Conservation (phyloP, 1,140 invertebrate species). For the Monomorium pharaonis region DNA sequence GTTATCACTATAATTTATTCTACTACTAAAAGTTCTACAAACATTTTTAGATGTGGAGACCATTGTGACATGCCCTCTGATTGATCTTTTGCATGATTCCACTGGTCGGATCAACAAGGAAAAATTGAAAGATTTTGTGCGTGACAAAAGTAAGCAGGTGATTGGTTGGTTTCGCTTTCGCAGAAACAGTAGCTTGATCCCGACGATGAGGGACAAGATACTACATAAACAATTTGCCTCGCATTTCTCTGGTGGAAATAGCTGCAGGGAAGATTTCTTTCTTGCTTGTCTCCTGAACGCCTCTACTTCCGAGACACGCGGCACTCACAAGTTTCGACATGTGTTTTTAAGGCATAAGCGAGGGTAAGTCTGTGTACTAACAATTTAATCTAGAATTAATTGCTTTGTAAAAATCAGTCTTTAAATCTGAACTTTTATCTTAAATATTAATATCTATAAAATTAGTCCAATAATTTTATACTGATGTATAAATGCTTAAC, state of each 20-base stretch:
- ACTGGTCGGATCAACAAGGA: slow-evolving; percentile 86
- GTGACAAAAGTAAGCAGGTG: slow-evolving; percentile 85
- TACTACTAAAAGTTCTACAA: not conserved
- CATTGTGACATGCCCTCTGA: slow-evolving; percentile 85
- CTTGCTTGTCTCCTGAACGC: slow-evolving; percentile 86
- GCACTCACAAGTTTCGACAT: slow-evolving; percentile 87
- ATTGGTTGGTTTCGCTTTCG: slow-evolving; percentile 89
- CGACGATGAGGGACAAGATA: slow-evolving; percentile 86
- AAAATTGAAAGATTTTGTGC: slow-evolving; percentile 84
- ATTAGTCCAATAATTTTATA: slow-evolving; percentile 11
- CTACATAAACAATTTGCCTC: slow-evolving; percentile 87
- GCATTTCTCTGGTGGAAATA: slow-evolving; percentile 79
- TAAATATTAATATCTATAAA: slow-evolving; percentile 17
- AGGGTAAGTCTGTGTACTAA: slow-evolving; percentile 68
- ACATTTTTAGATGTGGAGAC: slow-evolving; percentile 84
- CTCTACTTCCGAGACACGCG: slow-evolving; percentile 80
- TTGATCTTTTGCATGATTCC: slow-evolving; percentile 85
- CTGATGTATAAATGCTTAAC: not conserved
- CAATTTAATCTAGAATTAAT: not conserved
- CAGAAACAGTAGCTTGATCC: slow-evolving; percentile 83
- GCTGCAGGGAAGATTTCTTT: slow-evolving; percentile 75
- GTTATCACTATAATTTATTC: not conserved
- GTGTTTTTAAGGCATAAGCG: slow-evolving; percentile 78
- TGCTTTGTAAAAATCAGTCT: no score
- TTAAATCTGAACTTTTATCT: not conserved